Conservation (phyloP, 2,797 vertebrate genomes). For the Craterocephalus amniculus region DNA sequence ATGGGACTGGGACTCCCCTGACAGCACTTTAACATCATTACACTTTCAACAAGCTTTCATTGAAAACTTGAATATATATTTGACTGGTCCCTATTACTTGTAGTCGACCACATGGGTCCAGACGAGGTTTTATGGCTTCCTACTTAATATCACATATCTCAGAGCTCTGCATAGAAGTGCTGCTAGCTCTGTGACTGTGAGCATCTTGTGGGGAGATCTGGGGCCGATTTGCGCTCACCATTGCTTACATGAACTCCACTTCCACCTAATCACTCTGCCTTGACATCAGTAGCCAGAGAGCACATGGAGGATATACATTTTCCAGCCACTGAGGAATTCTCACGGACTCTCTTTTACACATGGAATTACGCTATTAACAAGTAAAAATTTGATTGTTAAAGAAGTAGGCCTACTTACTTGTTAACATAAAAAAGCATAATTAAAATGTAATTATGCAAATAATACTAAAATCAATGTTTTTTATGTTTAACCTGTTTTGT, state of each 20-base stretch:
- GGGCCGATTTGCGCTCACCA: constrained; percentile 74
- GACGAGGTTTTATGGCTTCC: constrained; percentile 68
- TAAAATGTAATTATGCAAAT: constrained; percentile 50
- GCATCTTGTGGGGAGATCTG: constrained; percentile 75
- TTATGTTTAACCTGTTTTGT: constrained; percentile 22
- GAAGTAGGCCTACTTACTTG: constrained; percentile 9
- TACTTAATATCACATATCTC: constrained; percentile 78
- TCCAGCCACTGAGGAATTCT: constrained; percentile 62
- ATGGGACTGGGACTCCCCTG: constrained; percentile 71
- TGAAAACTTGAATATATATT: constrained; percentile 80
- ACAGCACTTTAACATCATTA: constrained; percentile 82
- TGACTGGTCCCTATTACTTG: constrained; percentile 73
- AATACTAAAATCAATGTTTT: constrained; percentile 29
- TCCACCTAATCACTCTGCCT: constrained; percentile 84
- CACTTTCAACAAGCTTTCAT: constrained; percentile 80
- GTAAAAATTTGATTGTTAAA: constrained; percentile 51
- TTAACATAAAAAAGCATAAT: constrained; percentile 33
- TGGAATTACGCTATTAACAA: constrained; percentile 50
- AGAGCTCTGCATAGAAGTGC: constrained; percentile 53
- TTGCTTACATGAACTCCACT: constrained; percentile 78
- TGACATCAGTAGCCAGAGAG: constrained; percentile 74
- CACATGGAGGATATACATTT: constrained; percentile 70
- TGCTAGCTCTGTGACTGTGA: constrained; percentile 48
- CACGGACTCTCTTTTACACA: constrained; percentile 38
- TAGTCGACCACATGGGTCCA: constrained; percentile 66